Percentiles rank a stretch among this genome's conserved stretches.
These are phyloP conservation scores for Grammomys dolichurus DNA, from an alignment of 2,113 vertebrate genomes.

Conservation along the genomic window DNA sequence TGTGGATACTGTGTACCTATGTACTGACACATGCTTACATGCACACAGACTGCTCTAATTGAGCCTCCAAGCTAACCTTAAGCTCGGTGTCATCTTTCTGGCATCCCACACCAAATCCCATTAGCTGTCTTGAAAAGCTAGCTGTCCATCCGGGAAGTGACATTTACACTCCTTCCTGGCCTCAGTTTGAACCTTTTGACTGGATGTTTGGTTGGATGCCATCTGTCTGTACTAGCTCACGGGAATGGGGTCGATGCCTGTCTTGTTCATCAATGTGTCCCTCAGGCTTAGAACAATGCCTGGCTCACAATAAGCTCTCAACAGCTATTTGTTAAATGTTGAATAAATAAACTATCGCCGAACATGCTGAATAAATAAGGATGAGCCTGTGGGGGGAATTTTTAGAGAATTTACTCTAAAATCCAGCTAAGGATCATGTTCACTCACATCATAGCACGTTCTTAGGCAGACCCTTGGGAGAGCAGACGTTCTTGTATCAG, in stretches of 20 bases:
- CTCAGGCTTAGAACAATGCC: not conserved
- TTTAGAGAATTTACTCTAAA: conserved; percentile 3
- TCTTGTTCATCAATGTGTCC: not conserved
- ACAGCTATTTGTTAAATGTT: not conserved
- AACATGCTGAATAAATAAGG: not conserved
- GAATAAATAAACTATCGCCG: not conserved
- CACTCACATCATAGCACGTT: not conserved
- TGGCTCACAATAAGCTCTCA: not conserved
- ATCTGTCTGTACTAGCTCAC: not conserved
- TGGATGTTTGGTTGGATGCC: not conserved
- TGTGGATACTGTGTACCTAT: not conserved
- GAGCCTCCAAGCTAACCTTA: not conserved
- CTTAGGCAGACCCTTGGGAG: not conserved
- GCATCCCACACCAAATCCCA: not conserved
- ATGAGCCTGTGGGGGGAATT: not conserved
- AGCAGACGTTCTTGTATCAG: not conserved
- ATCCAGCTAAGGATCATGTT: not conserved
- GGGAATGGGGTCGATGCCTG: not conserved
- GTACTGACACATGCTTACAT: not conserved
- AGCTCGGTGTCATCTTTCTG: not conserved
- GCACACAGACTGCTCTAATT: not conserved
- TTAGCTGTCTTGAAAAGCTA: conserved; percentile 14
- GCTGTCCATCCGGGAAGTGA: not conserved
- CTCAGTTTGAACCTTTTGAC: not conserved
- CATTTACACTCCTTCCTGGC: not conserved